Conservation (phyloP, 2,888 invertebrate species). For the Mamestra brassicae region DNA sequence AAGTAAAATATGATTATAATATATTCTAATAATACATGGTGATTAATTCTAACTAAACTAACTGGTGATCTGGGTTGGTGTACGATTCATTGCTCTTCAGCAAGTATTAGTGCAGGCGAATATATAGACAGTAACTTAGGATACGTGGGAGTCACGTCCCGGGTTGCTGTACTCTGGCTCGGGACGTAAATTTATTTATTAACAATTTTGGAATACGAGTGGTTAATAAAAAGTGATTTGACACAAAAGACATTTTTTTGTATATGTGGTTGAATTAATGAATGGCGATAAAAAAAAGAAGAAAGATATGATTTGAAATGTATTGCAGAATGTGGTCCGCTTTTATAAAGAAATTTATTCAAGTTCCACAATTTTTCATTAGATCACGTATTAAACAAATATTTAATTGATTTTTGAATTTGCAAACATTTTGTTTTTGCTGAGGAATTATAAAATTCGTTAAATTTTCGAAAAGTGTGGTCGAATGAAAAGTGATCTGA, state of each 20-base stretch:
- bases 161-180: background rate
- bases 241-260: background rate
- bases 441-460: too few relatives aligned
- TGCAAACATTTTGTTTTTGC: too few relatives aligned
- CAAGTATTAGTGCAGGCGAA: constrained; percentile 19
- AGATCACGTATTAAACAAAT: too few relatives aligned
- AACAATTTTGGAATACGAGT: background rate
- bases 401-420: too few relatives aligned
- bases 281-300: background rate
- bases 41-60: constrained; percentile 32
- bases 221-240: background rate
- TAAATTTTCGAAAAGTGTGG: too few relatives aligned
- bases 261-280: background rate
- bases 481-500: too few relatives aligned
- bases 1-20: constrained; percentile 1
- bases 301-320: background rate
- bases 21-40: constrained; percentile 23
- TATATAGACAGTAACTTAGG: too few relatives aligned
- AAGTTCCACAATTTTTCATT: too few relatives aligned
- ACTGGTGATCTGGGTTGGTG: background rate
- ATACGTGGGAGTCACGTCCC: too few relatives aligned
- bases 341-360: too few relatives aligned
- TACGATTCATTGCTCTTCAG: background rate
- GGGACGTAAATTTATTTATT: background rate
- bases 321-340: too few relatives aligned